Evolutionary conservation across 2,113 vertebrate genomes (phyloP), one percentile per base, ranked within the genome.

Genomic region (Halichoeres trimaculatus): DNA sequence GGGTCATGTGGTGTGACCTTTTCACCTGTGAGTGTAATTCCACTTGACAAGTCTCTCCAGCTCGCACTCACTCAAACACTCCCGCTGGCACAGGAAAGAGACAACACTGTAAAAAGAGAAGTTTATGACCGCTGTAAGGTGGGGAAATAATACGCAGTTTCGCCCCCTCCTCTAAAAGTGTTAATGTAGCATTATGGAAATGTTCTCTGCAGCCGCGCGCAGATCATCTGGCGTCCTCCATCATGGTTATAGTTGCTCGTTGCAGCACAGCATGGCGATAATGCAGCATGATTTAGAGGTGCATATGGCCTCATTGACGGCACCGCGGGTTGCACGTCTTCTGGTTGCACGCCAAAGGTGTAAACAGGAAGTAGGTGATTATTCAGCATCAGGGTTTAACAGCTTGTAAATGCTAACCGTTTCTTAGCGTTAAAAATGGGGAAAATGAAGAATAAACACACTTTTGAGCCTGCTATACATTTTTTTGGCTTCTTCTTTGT

Each of bases 151-250:
- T 72, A 34, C 76, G 54, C 40, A 41, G 1, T 2, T 14, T 14
- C 40, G 4, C 40, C 40, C 12, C 40, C 22, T 11, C 40, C 22
- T 11, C 35, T 14, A 55, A 76, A 41, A 84, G 75, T 56, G 76
- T 53, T 73, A 72, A 83, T 52, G 22, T 40, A 13, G 69, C 14
- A 11, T 74, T 74, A 77, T 85, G 86, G 76, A 83, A 86, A 85
- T 70, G 38, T 78, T 69, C 64, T 84, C 66, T 70, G 81, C 68
- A 60, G 72, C 34, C 64, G 75, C 64, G 59, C 67, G 62, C 74
- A 48, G 69, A 84, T 91, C 84, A 83, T 83, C 79, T 86, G 86
- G 83, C 60, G 85, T 88, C 83, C 71, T 89, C 81, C 79, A 86
- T 90, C 86, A 87, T 76, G 76, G 73, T 90, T 84, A 84, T 62